Conservation (phyloP, 1,140 invertebrate genomes). For the Halesus radiatus region DNA sequence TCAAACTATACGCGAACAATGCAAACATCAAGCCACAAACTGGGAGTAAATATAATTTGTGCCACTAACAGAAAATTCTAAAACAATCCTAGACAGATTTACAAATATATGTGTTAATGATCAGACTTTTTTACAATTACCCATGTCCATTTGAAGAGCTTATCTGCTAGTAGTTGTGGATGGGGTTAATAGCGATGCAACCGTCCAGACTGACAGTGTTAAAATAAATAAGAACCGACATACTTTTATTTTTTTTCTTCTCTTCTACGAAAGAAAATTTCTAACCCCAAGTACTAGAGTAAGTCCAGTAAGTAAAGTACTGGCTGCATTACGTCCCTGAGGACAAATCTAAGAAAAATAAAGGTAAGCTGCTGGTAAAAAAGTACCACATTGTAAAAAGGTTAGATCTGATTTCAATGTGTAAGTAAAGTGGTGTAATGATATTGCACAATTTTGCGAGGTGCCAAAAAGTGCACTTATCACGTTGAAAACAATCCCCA, state of each 20-base stretch:
- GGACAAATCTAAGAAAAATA: not conserved
- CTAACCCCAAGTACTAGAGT: not conserved
- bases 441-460: not conserved
- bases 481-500: constrained; percentile 26
- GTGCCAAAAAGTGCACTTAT: constrained; percentile 28
- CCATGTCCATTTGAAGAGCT: too few species aligned
- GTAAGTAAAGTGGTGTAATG: too few species aligned
- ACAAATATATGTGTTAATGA: too few species aligned
- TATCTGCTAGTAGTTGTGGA: too few species aligned
- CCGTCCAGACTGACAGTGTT: constrained; percentile 2
- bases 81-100: too few species aligned
- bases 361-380: not conserved
- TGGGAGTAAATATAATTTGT: not conserved
- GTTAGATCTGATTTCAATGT: not conserved
- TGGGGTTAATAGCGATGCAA: constrained; percentile 9
- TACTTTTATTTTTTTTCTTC: constrained; percentile 13
- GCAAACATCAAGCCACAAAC: not conserved
- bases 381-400: not conserved
- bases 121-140: too few species aligned
- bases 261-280: constrained; percentile 9
- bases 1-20: constrained; percentile 16
- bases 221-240: constrained; percentile 19
- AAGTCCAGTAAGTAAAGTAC: constrained; percentile 16
- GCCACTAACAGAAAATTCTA: not conserved
- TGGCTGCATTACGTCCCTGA: constrained; percentile 11